Evolutionary conservation across 2,113 vertebrate genomes (phyloP).

Genomic region (Climacteris rufus): DNA sequence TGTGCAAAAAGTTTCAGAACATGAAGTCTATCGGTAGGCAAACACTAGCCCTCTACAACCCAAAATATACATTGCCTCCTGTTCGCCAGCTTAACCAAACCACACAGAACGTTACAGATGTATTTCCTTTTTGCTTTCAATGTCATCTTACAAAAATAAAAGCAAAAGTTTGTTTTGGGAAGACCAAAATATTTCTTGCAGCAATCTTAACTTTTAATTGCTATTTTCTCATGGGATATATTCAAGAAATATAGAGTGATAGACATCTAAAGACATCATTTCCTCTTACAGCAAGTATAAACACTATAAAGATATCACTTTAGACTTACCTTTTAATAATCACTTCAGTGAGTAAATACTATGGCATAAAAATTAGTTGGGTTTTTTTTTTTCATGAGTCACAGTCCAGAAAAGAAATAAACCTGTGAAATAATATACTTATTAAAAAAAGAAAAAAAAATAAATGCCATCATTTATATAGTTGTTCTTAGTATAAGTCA

Average conservation of each 20-base stretch:
- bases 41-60: background rate
- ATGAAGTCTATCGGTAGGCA: background rate
- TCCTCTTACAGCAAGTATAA: background rate
- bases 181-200: background rate
- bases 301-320: background rate
- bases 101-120: background rate
- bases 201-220: background rate
- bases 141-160: background rate
- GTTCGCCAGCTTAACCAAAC: background rate
- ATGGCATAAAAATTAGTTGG: background rate
- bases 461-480: background rate
- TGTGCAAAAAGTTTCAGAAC: background rate
- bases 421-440: background rate
- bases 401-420: background rate
- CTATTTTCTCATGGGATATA: background rate
- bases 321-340: background rate
- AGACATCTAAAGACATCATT: background rate
- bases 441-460: background rate
- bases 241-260: background rate
- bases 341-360: background rate
- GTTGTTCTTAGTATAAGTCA: background rate
- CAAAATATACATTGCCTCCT: background rate
- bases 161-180: background rate
- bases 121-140: background rate
- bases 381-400: background rate